Evolutionary conservation across 2,888 invertebrate genomes (phyloP).

Genomic region (Meteorus colon): DNA sequence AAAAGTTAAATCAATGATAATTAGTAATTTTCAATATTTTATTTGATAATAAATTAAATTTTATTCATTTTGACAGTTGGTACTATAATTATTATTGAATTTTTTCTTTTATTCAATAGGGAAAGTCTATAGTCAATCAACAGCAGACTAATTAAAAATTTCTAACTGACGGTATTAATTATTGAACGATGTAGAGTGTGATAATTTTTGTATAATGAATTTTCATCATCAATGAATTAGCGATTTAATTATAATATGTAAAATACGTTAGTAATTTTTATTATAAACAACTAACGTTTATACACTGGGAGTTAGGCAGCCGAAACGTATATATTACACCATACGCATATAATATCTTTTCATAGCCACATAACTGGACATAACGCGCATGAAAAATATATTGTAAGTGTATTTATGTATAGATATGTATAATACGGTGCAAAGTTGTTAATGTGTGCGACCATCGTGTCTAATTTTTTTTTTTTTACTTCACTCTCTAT

Average conservation of each 20-base stretch:
- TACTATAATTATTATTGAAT: neutral
- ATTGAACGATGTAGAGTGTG: conserved; percentile 1
- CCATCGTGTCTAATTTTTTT: conserved; percentile 42
- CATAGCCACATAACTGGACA: conserved; percentile 32
- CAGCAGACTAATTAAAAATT: neutral
- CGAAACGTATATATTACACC: conserved; percentile 23
- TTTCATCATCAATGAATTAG: neutral
- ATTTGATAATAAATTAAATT: neutral
- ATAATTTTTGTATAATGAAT: neutral
- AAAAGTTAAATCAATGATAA: neutral
- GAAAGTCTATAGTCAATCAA: neutral
- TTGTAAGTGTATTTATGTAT: too few relatives aligned
- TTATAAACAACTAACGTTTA: neutral
- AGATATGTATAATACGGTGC: conserved; percentile 24
- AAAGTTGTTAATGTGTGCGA: conserved; percentile 47
- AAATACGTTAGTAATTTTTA: too few relatives aligned
- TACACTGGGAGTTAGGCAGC: conserved; percentile 18
- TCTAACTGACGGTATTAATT: neutral
- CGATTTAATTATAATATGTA: neutral
- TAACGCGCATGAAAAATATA: conserved; percentile 31
- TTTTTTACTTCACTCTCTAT: conserved; percentile 14
- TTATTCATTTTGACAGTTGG: neutral
- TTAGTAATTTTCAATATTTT: neutral
- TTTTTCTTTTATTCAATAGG: neutral
- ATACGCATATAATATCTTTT: conserved; percentile 2